Evolutionary conservation across 2,888 invertebrate genomes (phyloP), one percentile per base, ranked within the genome.

Genomic region (Drosophila imparisetae): DNA sequence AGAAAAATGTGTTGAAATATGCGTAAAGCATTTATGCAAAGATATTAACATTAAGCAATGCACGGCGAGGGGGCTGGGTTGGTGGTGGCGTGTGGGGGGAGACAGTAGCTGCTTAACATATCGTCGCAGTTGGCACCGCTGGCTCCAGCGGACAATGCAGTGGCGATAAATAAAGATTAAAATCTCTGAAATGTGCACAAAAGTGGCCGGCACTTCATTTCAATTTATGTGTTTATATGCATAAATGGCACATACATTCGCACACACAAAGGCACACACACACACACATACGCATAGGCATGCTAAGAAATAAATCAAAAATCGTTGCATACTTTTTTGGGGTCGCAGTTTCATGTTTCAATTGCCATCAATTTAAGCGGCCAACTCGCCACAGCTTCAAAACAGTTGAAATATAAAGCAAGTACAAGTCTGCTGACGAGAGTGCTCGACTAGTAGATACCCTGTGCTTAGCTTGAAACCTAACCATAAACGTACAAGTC

Each of bases 201-300:
- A 86, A 88, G 81, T 88, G 83, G 70, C 85, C 66, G 81, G 78
- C 88, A 83, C 86, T 88, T 86, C 83, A 88, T 88, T 88, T 86
- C 86, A 86, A 86, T 86, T 86, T 88, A 86, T 84, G 79, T 72
- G 74, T 76, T 73, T 82, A 75, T 75, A 66, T 82, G 45, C 59
- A 30, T 60, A 68, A 55, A 74, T 74, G 50, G 21, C 13, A 50
- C 57, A 24, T 21, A 53, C 21, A 29, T 13, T 30, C 30, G 10
- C 30, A 18, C 49, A 48, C 24, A 62, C 27, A 34, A 30, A 30
- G 30, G 30, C 30, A 50, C 57, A 24, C 42, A 58, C 24, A 24
- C 24, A 15, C 49, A 48, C 27, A 30, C 52, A 29, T 49, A 29
- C 57, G 42, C 52, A 65, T 48, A 45, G 40, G 48, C 29, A 29